A percentile compares a stretch with the other conserved stretches of the same genome.
Conservation (phyloP, 2,113 vertebrate species). For the Kryptolebias marmoratus region DNA sequence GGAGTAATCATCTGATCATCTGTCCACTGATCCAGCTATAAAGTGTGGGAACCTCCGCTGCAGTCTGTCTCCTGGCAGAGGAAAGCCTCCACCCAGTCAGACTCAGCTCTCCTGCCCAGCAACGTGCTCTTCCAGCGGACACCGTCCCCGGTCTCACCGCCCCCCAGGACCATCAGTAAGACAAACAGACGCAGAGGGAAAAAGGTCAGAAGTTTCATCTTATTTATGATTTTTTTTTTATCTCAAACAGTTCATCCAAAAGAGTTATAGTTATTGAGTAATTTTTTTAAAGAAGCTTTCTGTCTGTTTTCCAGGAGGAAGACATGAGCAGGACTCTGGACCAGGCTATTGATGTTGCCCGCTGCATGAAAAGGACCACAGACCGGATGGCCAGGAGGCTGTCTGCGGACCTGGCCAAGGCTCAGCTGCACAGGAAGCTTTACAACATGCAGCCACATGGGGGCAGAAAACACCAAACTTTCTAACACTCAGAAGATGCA, state of each 20-base stretch:
- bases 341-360: slow-evolving; percentile 86
- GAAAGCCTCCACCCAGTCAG: slow-evolving; percentile 75
- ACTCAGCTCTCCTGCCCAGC: slow-evolving; percentile 78
- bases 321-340: slow-evolving; percentile 86
- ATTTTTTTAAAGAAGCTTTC: neutral
- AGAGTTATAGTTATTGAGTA: too few species aligned
- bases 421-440: slow-evolving; percentile 68
- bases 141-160: slow-evolving; percentile 7
- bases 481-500: neutral
- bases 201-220: slow-evolving; percentile 54
- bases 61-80: slow-evolving; percentile 37
- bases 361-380: slow-evolving; percentile 86
- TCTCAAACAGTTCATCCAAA: too few species aligned
- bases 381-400: slow-evolving; percentile 86
- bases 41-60: slow-evolving; percentile 55
- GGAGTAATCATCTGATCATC: neutral
- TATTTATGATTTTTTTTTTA: too few species aligned
- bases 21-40: slow-evolving; percentile 65
- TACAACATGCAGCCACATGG: slow-evolving; percentile 44
- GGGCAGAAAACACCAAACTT: slow-evolving; percentile 48
- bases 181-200: slow-evolving; percentile 42
- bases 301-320: slow-evolving; percentile 67
- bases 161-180: slow-evolving; percentile 44
- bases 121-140: slow-evolving; percentile 69
- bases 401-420: slow-evolving; percentile 85